A percentile compares a stretch with the other conserved stretches of the same genome.
Conservation (phyloP, 2,888 invertebrate genomes). For the Chamaedrilus cognettii region DNA sequence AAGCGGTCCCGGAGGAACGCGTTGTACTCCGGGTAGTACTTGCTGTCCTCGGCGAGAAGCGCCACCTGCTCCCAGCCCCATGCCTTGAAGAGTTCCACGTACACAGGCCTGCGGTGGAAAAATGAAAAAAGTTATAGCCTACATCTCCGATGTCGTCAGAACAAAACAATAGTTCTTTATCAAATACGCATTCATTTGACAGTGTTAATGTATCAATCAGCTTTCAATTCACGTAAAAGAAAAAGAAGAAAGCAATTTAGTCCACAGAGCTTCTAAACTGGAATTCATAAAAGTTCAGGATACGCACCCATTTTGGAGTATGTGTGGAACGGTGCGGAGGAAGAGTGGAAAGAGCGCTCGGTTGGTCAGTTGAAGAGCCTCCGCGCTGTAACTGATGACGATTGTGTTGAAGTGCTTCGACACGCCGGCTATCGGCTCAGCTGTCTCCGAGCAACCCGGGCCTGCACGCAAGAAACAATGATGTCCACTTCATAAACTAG, state of each 20-base stretch:
- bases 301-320: constrained; percentile 69
- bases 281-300: too few relatives aligned
- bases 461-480: constrained; percentile 61
- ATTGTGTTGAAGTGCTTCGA: constrained; percentile 74
- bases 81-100: constrained; percentile 57
- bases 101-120: constrained; percentile 68
- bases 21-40: constrained; percentile 78
- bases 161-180: too few relatives aligned
- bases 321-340: constrained; percentile 78
- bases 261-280: too few relatives aligned
- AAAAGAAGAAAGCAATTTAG: too few relatives aligned
- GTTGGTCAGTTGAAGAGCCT: constrained; percentile 73
- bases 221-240: too few relatives aligned
- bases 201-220: too few relatives aligned
- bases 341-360: constrained; percentile 75
- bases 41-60: constrained; percentile 77
- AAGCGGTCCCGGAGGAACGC: constrained; percentile 71
- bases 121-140: too few relatives aligned
- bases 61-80: constrained; percentile 74
- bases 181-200: too few relatives aligned
- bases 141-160: too few relatives aligned
- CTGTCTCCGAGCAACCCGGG: constrained; percentile 79
- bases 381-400: constrained; percentile 78
- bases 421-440: constrained; percentile 77
- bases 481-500: too few relatives aligned